Evolutionary conservation across 1,140 invertebrate species (phyloP).

Genomic region (Anoplolepis gracilipes): DNA sequence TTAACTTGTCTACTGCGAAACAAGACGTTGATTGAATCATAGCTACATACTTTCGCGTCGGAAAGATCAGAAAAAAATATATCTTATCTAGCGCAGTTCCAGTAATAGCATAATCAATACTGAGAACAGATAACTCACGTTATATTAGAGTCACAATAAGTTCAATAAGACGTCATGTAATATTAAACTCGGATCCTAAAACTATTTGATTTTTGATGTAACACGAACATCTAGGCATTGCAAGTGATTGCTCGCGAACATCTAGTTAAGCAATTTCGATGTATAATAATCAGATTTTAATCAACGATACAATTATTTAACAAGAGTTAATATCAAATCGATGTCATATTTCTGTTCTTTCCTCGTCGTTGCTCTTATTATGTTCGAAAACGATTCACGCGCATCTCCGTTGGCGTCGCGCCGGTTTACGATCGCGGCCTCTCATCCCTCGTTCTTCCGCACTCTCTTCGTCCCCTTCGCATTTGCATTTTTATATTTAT

Average conservation of each 20-base stretch:
- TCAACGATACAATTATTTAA: background rate
- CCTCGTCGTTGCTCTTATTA: slow-evolving; percentile 34
- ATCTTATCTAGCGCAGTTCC: slow-evolving; percentile 40
- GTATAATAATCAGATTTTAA: slow-evolving; percentile 2
- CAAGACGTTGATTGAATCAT: background rate
- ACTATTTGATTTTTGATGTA: background rate
- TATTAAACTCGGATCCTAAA: background rate
- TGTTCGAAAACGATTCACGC: slow-evolving; percentile 65
- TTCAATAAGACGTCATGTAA: background rate
- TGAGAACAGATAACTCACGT: slow-evolving; percentile 13
- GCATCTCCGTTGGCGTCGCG: slow-evolving; percentile 63
- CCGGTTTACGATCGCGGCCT: slow-evolving; percentile 73
- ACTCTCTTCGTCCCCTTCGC: slow-evolving; percentile 23
- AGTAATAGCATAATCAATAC: slow-evolving; percentile 27
- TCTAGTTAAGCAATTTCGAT: background rate
- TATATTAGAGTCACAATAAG: background rate
- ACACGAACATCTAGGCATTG: background rate
- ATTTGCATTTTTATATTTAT: slow-evolving; percentile 83
- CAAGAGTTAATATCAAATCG: background rate
- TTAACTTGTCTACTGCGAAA: background rate
- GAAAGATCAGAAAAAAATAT: background rate
- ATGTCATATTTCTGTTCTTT: slow-evolving; percentile 1
- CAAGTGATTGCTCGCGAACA: background rate
- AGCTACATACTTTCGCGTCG: background rate
- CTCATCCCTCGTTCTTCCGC: slow-evolving; percentile 25